phyloP scores from a whole-genome alignment of 2,797 vertebrate genomes.

The Okamejei kenojei region DNA sequence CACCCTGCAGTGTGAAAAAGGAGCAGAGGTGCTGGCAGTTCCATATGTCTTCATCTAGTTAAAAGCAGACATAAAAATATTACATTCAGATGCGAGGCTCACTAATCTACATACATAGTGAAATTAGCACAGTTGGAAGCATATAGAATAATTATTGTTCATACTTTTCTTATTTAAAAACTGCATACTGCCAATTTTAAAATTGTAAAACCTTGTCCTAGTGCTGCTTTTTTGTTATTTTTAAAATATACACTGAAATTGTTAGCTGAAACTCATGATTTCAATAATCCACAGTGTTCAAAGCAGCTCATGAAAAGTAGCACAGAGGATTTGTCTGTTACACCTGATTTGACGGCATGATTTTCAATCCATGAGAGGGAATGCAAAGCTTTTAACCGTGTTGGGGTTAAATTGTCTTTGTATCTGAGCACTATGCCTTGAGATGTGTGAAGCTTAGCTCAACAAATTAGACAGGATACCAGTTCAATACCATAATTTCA shows the following conservation, averaged over 20 bases:
- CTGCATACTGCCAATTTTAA: background rate
- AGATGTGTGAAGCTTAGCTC: background rate
- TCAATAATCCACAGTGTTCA: background rate
- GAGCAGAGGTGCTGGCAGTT: conserved; percentile 28
- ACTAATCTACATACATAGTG: conserved; percentile 2
- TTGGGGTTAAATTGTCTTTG: background rate
- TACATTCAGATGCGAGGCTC: conserved; percentile 7
- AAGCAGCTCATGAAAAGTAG: background rate
- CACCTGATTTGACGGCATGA: background rate
- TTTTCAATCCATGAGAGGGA: background rate
- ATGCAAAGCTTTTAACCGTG: background rate
- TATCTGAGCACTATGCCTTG: background rate
- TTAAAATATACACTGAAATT: background rate
- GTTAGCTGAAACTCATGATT: background rate
- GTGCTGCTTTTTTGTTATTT: background rate
- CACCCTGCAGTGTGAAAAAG: conserved; percentile 38
- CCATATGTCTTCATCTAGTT: conserved; percentile 37
- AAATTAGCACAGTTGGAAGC: background rate
- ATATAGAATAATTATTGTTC: background rate
- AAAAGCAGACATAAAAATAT: conserved; percentile 33
- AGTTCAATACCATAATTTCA: background rate
- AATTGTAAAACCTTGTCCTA: background rate
- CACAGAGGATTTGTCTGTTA: background rate
- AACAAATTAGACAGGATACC: background rate
- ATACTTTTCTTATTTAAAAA: background rate